Evolutionary conservation across 37 sponge, comb jelly and placozoan genomes (phyloP), one percentile per base, ranked within the genome.

Genomic region (Aplysina aerophoba): DNA sequence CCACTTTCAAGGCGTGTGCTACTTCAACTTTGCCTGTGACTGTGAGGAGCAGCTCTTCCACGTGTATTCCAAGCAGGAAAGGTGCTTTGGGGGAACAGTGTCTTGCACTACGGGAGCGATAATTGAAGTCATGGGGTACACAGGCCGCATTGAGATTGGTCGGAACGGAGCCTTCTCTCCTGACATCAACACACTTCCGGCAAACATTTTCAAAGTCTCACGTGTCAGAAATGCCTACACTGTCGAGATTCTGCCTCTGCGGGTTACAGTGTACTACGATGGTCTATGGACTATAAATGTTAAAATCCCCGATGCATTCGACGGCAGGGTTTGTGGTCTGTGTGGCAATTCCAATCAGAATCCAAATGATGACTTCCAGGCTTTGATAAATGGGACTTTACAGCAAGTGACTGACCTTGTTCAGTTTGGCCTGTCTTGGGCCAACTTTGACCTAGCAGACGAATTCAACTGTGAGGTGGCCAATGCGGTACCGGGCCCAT

Each of bases 1-100:
- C 37, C 73, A 71, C 73, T 71, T 71, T 33, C 73, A 71, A 71
- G 73, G 73, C 6, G 36, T 21, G 5, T 71, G 73, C 36, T 34
- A 19, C 20, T 71, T 13, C 37, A 34, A 20, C 21, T 33, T 17
- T 34, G 31, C 35, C 33, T 30, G 3, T 25, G 73, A 71, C 36
- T 27, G 36, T 4, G 35, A 27, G 31, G 37, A 33, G 20, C 4
- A 71, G 6, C n/a, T 21, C 21, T 71, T 71, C 37, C n/a, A 25
- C 11, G 36, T 71, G 20, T 71, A 71, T 37, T 30, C 20, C 2
- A 19, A 71, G 31, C 31, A 71, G 37, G 73, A 30, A 12, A 1
- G 21, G 35, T 27, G 37, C 21, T n/a, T n/a, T n/a, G n/a, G n/a
- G n/a, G n/a, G n/a, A n/a, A n/a, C n/a, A n/a, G n/a, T n/a, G n/a